These are phyloP conservation scores for Indri indri DNA, from an alignment of 2,113 vertebrate genomes.

Conservation along the genomic window DNA sequence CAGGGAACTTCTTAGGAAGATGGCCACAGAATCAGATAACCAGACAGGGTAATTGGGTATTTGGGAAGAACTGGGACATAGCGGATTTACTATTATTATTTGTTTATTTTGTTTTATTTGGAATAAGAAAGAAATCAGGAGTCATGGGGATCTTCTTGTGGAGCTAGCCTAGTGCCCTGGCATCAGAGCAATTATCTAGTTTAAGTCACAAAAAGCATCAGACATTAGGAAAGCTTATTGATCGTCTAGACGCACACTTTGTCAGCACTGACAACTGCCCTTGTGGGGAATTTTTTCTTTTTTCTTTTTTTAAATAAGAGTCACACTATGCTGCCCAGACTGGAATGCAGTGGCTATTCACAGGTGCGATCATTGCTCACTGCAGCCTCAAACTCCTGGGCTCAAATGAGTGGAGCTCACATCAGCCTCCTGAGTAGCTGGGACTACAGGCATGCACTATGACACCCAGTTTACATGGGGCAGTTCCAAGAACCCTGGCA, in stretches of 20 bases:
- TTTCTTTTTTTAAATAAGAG: too few relatives aligned
- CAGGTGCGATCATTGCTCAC: too few relatives aligned
- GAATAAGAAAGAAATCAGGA: not conserved
- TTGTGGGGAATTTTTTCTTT: too few relatives aligned
- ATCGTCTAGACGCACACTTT: accelerated
- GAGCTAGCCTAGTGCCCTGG: not conserved
- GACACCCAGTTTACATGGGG: not conserved
- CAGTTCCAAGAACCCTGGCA: not conserved
- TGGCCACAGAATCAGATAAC: not conserved
- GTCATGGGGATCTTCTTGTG: not conserved
- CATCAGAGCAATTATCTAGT: not conserved
- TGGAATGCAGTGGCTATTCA: too few relatives aligned
- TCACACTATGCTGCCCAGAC: too few relatives aligned
- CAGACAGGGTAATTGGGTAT: not conserved
- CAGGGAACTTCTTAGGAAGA: not conserved
- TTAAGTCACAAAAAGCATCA: not conserved
- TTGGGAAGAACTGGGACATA: not conserved
- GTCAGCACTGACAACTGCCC: not conserved
- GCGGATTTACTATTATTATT: not conserved
- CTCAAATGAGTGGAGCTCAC: too few relatives aligned
- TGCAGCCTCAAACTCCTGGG: too few relatives aligned
- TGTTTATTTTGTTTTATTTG: not conserved
- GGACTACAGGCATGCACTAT: too few relatives aligned
- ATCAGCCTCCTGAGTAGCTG: too few relatives aligned
- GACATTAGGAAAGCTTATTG: not conserved